Conservation (phyloP, 2,113 vertebrate genomes). For the Galeopterus variegatus region DNA sequence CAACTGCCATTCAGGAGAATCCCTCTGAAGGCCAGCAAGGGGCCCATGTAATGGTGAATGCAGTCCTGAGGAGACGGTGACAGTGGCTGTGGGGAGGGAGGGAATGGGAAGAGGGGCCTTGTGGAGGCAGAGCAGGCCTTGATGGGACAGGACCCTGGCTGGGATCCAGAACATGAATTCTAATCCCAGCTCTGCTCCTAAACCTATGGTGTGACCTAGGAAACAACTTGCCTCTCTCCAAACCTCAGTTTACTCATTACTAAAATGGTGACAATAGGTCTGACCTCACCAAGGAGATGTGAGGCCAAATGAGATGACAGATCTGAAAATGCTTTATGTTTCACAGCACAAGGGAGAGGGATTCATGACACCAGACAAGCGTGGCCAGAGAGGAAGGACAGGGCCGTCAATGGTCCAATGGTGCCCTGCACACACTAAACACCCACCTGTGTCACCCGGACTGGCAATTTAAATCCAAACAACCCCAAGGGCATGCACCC, state of each 20-base stretch:
- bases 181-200: background rate
- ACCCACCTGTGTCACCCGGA: background rate
- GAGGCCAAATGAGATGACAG: background rate
- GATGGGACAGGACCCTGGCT: background rate
- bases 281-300: background rate
- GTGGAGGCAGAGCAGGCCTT: background rate
- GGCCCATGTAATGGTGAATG: fast-evolving
- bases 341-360: background rate
- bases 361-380: fast-evolving
- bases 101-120: background rate
- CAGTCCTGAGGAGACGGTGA: too few relatives aligned
- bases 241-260: background rate
- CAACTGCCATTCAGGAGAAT: fast-evolving
- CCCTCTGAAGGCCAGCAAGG: background rate
- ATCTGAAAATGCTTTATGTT: background rate
- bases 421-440: background rate
- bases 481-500: background rate
- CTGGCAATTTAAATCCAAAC: background rate
- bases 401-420: background rate
- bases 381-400: background rate
- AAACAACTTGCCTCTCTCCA: background rate
- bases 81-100: background rate
- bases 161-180: background rate
- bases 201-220: background rate
- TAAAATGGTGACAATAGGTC: background rate